Evolutionary conservation across 2,888 invertebrate genomes (phyloP), one percentile per base, ranked within the genome.

Genomic region (Abrostola tripartita): DNA sequence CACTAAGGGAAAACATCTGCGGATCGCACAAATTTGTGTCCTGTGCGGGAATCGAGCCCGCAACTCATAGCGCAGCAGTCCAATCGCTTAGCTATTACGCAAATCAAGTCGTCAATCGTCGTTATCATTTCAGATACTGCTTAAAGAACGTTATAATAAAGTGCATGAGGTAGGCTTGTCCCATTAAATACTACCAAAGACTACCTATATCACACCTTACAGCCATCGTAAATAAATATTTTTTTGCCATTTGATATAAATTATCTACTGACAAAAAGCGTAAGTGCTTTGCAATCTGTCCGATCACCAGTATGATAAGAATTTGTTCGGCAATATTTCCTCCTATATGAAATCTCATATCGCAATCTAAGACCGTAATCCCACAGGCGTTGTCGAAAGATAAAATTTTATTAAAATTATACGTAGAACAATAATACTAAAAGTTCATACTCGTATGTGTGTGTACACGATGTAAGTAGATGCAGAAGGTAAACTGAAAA

Each of bases 401-500:
- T 80, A 74, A 71, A 80, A 72, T 76, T 80, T 80, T 80, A 79
- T 80, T 70, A 68, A 78, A 79, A 80, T 76, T 64, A 66, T 65
- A 71, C 52, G 12, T 37, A 52, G 37, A 51, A 55, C 58, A 62
- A 65, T 71, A 70, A 70, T 55, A 73, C 35, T 80, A 76, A 80
- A 79, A 76, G 54, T 76, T 68, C 65, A 63, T 70, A 64, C 42
- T 47, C 37, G 59, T 65, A 53, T 64, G 61, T 74, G 49, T 42
- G 56, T 42, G 24, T 24, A 7, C 42, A 58, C 6, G 38, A 47
- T 14, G n/a, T 12, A n/a, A n/a, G 14, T 2, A 58, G 55, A 50
- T 36, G 2, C 35, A 50, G 36, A 50, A 50, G 50, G 50, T n/a
- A 11, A 1, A 40, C 10, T 40, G 40, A 10, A 7, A 40, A 40